These are phyloP conservation scores for Adela reaumurella DNA, from an alignment of 2,888 invertebrate genomes.

Conservation along the genomic window DNA sequence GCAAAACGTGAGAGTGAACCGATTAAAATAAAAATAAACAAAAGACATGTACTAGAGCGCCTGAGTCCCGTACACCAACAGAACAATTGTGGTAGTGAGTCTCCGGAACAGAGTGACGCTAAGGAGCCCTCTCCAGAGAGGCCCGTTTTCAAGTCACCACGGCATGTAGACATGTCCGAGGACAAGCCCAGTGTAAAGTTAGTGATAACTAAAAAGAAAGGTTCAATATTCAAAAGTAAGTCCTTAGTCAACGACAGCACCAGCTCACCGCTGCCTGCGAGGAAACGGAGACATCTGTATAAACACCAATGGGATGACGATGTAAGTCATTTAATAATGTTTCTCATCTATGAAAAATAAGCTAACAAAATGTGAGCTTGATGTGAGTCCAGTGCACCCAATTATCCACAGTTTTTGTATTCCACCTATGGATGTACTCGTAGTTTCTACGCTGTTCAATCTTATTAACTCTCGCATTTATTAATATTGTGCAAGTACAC, in stretches of 20 bases:
- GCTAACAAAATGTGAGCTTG: too few species aligned
- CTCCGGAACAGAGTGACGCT: neutral
- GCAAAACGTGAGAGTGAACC: conserved; percentile 20
- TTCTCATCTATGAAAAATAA: too few species aligned
- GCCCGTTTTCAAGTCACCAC: conserved; percentile 46
- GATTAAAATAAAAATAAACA: conserved; percentile 28
- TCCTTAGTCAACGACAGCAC: conserved; percentile 62
- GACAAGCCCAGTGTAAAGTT: conserved; percentile 62
- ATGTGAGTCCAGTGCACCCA: too few species aligned
- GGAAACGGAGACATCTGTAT: conserved; percentile 77
- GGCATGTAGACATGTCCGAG: conserved; percentile 30
- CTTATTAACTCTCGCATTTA: too few species aligned
- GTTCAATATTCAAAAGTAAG: conserved; percentile 86
- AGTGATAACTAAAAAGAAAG: conserved; percentile 78
- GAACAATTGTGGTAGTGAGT: neutral
- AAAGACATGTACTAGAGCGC: conserved; percentile 31
- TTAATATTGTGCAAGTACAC: too few species aligned
- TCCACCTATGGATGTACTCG: too few species aligned
- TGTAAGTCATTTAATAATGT: conserved; percentile 31
- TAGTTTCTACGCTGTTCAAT: too few species aligned
- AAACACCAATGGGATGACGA: conserved; percentile 89
- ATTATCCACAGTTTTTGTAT: too few species aligned
- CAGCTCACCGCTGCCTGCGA: conserved; percentile 50
- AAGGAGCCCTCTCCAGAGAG: conserved; percentile 15
- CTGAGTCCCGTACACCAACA: neutral